A percentile compares a stretch with the other conserved stretches of the same genome.
phyloP scores from a whole-genome alignment of 2,797 vertebrate genomes.

The Bradypodion pumilum region DNA sequence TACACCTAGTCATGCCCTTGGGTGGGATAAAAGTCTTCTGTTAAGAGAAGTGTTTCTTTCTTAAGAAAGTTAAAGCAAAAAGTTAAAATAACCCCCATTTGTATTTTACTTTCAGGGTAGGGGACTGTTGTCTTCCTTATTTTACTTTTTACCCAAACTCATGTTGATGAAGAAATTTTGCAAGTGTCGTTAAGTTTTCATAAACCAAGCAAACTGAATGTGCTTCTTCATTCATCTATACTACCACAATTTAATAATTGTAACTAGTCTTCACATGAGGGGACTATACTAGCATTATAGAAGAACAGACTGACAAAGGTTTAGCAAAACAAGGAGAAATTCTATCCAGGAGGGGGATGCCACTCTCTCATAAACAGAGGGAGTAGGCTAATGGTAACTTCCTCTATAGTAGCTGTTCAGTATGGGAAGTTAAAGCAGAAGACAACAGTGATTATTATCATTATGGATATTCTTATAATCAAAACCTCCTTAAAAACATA shows the following conservation, averaged over 20 bases:
- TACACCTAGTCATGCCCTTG: background rate
- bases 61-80: conserved; percentile 1
- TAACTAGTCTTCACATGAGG: background rate
- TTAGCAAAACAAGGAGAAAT: no score
- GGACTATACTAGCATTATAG: background rate
- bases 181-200: background rate
- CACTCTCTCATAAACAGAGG: no score
- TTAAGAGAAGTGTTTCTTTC: background rate
- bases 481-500: no score
- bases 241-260: background rate
- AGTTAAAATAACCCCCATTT: background rate
- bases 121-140: background rate
- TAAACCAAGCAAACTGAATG: background rate
- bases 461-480: no score
- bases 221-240: background rate
- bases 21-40: background rate
- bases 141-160: no score
- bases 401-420: no score
- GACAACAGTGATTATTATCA: no score
- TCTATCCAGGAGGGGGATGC: no score
- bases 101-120: background rate
- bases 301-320: background rate
- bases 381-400: no score
- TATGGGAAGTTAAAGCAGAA: no score
- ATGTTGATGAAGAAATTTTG: background rate